Base-by-base conservation (phyloP, 2,113 vertebrate genomes). In the Dissostichus mawsoni region DNA sequence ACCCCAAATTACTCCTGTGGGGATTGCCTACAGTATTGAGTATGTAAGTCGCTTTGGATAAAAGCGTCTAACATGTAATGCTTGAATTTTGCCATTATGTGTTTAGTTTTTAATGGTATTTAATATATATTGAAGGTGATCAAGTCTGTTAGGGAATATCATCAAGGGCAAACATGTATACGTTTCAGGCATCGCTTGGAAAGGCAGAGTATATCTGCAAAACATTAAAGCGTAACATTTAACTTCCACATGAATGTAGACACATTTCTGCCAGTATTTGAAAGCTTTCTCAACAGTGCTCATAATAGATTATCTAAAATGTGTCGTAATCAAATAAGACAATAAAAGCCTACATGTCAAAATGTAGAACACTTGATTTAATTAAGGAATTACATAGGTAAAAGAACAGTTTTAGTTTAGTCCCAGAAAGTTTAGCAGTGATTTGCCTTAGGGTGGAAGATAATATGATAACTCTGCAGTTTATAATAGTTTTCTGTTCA, bases 401-500 rank as follows among this genome's bases (percentile, higher is more conserved):
- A 47, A 56, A 17, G 51, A 14, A 45, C 20, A 61, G 50, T 68
- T 55, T 29, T 8, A 23, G 12, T 59, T 58, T 33, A 23, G 12
- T 23, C 48, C 20, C 44, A 57, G 18, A 25, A 14, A 51, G 18
- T 41, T 50, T 13, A 52, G 52, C 11, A 29, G 33, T 50, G 23
- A 47, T 76, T 67, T 69, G 23, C n/a, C 33, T 44, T 57, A 48
- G 47, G 6, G 25, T 41, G 48, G 33, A 59, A 63, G 14, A 69
- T 55, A 71, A 61, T 45, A 63, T 68, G n/a, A 62, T 59, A 74
- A 66, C 67, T 52, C 23, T 12, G 44, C 48, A 67, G 58, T 58
- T 58, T 72, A 51, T 69, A 69, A 62, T 36, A 62, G 44, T 78
- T 47, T 62, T 74, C 55, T 55, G 20, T 33, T 72, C 29, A 59